Base-by-base conservation (phyloP, 2,797 vertebrate species). In the Lutjanus argentimaculatus region DNA sequence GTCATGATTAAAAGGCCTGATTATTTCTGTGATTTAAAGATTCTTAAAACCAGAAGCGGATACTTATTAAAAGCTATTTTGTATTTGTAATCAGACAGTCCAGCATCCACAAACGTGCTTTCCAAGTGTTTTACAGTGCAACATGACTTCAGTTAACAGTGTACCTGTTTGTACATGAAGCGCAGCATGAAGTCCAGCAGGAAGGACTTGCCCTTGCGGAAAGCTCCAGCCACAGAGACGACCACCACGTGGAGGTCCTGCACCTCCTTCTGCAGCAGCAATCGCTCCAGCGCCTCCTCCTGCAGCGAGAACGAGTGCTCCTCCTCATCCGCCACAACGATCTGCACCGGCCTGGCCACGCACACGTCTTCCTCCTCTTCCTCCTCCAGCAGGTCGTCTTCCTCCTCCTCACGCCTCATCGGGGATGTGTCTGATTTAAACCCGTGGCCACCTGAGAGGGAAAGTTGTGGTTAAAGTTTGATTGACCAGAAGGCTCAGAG, bases 181-280 rank as follows among this genome's bases (percentile, higher is more conserved):
- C 95, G 93, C 86, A 99, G 96, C 98, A 99, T 99, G 95, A 99
- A 99, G 93, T 99, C 98, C 92, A 99, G 95, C 36, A 99, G 95
- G 93, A 99, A 99, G 66, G 98, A 99, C 96, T 99, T 99, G 85
- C 98, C 98, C 95, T 99, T 99, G 68, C 98, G 97, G 89, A 99
- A 99, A 71, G 98, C 97, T 84, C 98, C 98, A 59, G 98, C 98
- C 85, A 99, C 98, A 40, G 97, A 99, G 51, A 92, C 89, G 0
- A 91, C 86, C 2, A 87, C 84, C 79, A 91, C 97, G 19, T 97
- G 95, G 76, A 99, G 96, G 92, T 99, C 98, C 85, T 95, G 96
- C 89, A 99, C 95, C 78, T 97, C 96, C 30, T 99, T 97, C 94
- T 98, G 97, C 90, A 99, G 96, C 81, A 99, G 90, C 79, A 99